Evolutionary conservation across 2,797 vertebrate genomes (phyloP).

Genomic region (Gambelia wislizenii): DNA sequence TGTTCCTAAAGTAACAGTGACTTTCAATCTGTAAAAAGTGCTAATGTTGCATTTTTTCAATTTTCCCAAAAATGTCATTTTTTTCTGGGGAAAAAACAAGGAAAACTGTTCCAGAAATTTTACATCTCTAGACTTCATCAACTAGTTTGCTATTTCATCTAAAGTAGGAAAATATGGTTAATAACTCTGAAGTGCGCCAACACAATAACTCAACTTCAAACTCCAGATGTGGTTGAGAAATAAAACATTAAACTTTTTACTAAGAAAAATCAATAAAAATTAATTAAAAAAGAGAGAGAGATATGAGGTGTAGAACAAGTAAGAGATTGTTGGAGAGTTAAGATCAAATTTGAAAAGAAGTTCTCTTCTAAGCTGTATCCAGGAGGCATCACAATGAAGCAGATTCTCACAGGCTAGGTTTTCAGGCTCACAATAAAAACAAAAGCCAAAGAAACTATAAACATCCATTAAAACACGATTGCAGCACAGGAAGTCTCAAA

Average conservation of each 20-base stretch:
- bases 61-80: no score
- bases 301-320: rapidly evolving
- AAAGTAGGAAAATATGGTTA: neutral
- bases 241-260: no score
- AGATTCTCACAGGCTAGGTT: neutral
- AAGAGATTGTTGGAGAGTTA: neutral
- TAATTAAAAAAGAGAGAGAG: no score
- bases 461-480: no score
- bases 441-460: no score
- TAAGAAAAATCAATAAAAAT: no score
- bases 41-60: no score
- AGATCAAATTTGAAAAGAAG: neutral
- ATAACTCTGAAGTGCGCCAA: neutral
- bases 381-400: neutral
- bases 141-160: neutral
- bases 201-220: neutral
- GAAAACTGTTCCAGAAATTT: no score
- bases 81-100: no score
- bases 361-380: neutral
- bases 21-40: no score
- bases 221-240: slow-evolving; percentile 1
- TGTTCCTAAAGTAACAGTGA: no score
- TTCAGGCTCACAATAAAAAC: neutral
- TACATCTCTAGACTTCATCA: no score
- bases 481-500: neutral